Conservation (phyloP, 2,113 vertebrate species). For the Pardalotus punctatus region DNA sequence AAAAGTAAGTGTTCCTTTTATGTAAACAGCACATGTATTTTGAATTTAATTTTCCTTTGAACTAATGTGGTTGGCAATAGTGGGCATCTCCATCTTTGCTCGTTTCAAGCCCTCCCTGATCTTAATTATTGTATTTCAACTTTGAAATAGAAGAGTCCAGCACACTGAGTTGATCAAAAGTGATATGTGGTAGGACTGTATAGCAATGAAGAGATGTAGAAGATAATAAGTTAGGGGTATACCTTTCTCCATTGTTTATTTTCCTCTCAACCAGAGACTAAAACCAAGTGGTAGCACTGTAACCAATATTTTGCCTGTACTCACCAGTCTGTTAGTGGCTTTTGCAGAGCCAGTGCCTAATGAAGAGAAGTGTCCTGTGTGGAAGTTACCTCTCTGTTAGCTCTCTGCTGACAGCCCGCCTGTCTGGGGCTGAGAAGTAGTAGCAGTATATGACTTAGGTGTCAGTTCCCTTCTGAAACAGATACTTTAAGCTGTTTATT, state of each 20-base stretch:
- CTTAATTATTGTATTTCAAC: neutral
- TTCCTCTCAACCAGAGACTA: neutral
- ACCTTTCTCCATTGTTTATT: neutral
- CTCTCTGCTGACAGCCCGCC: neutral
- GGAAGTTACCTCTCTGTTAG: neutral
- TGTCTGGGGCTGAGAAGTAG: neutral
- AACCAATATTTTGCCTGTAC: neutral
- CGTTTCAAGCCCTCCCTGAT: neutral
- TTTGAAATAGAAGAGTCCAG: neutral
- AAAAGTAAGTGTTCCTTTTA: conserved; percentile 83
- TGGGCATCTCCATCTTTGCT: neutral
- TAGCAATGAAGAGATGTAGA: neutral
- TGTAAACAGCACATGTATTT: conserved; percentile 11
- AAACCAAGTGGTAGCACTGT: neutral
- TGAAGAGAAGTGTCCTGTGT: neutral
- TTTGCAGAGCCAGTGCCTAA: neutral
- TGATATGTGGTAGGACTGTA: neutral
- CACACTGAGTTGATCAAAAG: neutral
- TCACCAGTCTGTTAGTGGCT: neutral
- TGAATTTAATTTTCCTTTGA: conserved; percentile 22
- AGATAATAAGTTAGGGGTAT: neutral
- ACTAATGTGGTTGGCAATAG: neutral
- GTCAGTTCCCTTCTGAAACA: neutral
- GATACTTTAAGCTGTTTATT: neutral
- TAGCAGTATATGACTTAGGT: neutral